These are phyloP conservation scores for Thermophis baileyi DNA, from an alignment of 2,113 vertebrate species.

Conservation along the genomic window DNA sequence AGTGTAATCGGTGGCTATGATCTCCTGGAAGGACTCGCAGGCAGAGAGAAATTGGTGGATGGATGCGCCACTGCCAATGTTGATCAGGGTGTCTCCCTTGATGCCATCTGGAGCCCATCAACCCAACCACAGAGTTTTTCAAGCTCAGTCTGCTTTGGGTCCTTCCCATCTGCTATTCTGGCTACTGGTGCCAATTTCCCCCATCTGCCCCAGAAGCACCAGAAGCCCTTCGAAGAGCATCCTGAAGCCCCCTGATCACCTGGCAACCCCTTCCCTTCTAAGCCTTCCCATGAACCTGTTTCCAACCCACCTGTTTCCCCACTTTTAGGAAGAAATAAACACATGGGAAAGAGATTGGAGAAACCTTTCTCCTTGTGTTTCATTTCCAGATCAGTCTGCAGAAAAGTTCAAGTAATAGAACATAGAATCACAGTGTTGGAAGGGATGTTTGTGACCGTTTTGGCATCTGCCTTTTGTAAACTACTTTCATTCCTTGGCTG, in stretches of 20 bases:
- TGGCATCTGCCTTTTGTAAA: neutral
- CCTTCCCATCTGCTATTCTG: too few relatives aligned
- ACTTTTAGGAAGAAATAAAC: neutral
- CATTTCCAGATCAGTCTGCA: neutral
- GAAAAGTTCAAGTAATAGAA: neutral
- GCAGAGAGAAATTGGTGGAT: too few relatives aligned
- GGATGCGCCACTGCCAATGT: too few relatives aligned
- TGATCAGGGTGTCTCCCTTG: too few relatives aligned
- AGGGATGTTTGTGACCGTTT: neutral
- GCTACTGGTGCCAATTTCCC: too few relatives aligned
- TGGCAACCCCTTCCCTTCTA: neutral
- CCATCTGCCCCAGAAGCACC: neutral
- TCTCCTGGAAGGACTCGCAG: too few relatives aligned
- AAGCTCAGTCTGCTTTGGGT: too few relatives aligned
- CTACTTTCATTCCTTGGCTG: fast-evolving
- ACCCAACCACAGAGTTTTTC: too few relatives aligned
- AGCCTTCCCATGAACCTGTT: neutral
- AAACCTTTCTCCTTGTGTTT: neutral
- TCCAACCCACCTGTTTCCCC: too few relatives aligned
- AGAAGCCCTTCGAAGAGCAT: neutral
- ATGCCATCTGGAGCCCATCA: too few relatives aligned
- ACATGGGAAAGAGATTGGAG: neutral
- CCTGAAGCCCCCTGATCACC: neutral
- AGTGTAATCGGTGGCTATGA: too few relatives aligned
- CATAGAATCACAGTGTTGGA: too few relatives aligned